Conservation (phyloP, 2,888 invertebrate species). For the Meandrusa payeni region DNA sequence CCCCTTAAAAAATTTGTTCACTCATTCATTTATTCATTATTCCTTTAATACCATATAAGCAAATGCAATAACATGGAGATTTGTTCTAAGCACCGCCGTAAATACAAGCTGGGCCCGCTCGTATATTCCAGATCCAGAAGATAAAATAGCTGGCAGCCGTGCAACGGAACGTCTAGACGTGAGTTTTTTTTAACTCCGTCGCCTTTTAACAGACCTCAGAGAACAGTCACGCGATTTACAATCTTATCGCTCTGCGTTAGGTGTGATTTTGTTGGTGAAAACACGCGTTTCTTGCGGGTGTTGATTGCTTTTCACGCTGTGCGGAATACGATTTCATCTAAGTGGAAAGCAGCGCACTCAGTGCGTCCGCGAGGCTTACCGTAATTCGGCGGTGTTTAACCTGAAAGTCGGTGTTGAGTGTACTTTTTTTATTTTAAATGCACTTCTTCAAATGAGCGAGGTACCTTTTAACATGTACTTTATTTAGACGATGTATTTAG, state of each 20-base stretch:
- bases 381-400: constrained; percentile 30
- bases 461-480: too few relatives aligned
- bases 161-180: constrained; percentile 43
- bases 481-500: too few relatives aligned
- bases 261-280: constrained; percentile 21
- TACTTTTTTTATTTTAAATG: constrained; percentile 19
- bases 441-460: background rate
- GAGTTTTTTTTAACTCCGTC: constrained; percentile 29
- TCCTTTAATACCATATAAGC: constrained; percentile 4
- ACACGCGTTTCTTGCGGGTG: constrained; percentile 29
- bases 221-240: constrained; percentile 27
- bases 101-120: constrained; percentile 10
- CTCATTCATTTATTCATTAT: constrained; percentile 5
- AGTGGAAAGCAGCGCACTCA: constrained; percentile 51
- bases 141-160: constrained; percentile 37
- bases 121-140: constrained; percentile 28
- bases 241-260: constrained; percentile 33
- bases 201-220: background rate
- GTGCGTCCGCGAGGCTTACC: constrained; percentile 38
- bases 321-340: constrained; percentile 59
- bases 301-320: constrained; percentile 55
- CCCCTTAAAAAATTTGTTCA: too few relatives aligned
- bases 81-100: constrained; percentile 9
- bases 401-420: constrained; percentile 24
- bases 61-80: constrained; percentile 9